Evolutionary conservation across 2,113 vertebrate species (phyloP), one percentile per base, ranked within the genome.

Genomic region (Callipepla squamata): DNA sequence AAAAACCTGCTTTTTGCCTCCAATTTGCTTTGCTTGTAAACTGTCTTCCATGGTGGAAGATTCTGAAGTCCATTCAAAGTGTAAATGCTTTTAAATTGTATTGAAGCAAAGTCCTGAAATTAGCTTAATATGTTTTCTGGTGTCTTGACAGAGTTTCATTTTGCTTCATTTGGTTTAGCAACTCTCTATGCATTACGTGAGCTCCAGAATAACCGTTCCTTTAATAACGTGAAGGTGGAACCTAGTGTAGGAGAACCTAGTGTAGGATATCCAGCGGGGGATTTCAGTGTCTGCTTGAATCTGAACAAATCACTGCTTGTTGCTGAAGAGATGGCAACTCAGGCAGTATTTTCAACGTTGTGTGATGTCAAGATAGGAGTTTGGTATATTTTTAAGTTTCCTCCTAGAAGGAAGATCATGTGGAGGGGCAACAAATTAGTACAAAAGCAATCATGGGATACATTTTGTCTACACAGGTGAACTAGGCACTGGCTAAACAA

Each of bases 141-240:
- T 42, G 32, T 22, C 32, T 80, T 92, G 53, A 82, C 55, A 70
- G 38, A 70, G 38, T 79, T 55, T 74, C 3, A 42, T 90, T 94
- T 92, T 83, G 23, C 13, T 89, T 91, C 23, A 42, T 79, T 84
- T 85, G 20, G 9, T 90, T 90, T 57, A 88, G 65, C 34, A 80
- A 32, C 61, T 65, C 76, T 44, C 51, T 72, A 22, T 11, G 32
- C 73, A 75, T 32, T 61, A 45, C 3, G 6, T 78, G 20, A 45
- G 17, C 34, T 74, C 55, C 50, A 22, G 20, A 5, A 38, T 80
- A 88, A 86, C 0, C 51, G 47, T 80, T 86, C 47, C 55, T 94
- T 94, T 74, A 78, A 75, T 93, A 88, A 90, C 6, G 15, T 19
- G 45, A 93, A 86, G 57, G 88, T 92, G 65, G 57, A 61, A 84